Base-by-base conservation (phyloP, 2,797 vertebrate genomes). In the Lates japonicus region DNA sequence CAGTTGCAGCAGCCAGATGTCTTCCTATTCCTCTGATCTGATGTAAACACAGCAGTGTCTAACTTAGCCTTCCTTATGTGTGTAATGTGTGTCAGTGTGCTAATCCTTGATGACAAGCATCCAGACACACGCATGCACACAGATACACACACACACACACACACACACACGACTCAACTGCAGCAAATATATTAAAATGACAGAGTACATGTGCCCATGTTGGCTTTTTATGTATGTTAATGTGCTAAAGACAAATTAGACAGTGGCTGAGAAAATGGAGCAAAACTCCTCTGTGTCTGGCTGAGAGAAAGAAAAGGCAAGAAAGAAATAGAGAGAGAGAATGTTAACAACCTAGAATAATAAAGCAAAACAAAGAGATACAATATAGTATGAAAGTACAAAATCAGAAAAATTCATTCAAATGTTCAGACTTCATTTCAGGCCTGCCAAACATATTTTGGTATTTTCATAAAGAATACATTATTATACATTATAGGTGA, bases 81-180 rank as follows among this genome's bases (percentile, higher is more conserved):
- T 55, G 31, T 49, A 76, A 90, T 90, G 85, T 89, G 83, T 92
- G 88, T 91, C 87, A 91, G 76, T 90, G 88, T 93, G 90, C 70
- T 91, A 90, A 93, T 91, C 92, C 83, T 63, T 33, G 16, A 70
- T 74, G 80, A 84, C 85, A 78, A 79, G 70, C 31, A 55, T 63
- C 33, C 25, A 58, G 6, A 61, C 78, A 54, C 42, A 58, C 59
- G 20, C 51, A 22, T 4, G 2, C n/a, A 33, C 10, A 29, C 66
- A 25, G 31, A 14, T 44, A 70, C 6, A 54, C 29, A 48, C 63
- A 59, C 61, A 20, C 48, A n/a, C 64, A 35, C 33, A 37, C 69
- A 52, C 46, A 42, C 51, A 19, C 39, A 29, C 60, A 58, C 19
- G 46, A 44, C 19, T 49, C 69, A 75, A 70, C 80, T 67, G 46